Conservation (phyloP, 1,140 invertebrate species). For the Bilobella aurantiaca region DNA sequence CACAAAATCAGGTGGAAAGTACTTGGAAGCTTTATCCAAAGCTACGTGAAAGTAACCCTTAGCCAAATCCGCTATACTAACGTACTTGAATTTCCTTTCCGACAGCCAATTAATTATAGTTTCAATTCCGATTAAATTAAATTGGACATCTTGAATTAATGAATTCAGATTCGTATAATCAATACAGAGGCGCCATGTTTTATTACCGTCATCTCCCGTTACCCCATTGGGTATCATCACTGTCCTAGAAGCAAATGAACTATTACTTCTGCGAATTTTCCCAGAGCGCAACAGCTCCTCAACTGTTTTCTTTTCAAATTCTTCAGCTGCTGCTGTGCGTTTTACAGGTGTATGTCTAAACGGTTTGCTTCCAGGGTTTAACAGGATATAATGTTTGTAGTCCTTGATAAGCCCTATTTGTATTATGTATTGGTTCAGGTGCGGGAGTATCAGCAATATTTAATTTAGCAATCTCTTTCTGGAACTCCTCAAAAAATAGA, state of each 20-base stretch:
- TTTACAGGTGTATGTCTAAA: not conserved
- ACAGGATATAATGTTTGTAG: not conserved
- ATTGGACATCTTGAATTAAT: too few relatives aligned
- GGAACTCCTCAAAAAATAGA: too few relatives aligned
- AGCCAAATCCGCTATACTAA: too few relatives aligned
- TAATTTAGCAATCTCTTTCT: too few relatives aligned
- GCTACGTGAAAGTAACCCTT: too few relatives aligned
- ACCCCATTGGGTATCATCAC: not conserved
- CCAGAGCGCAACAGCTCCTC: not conserved
- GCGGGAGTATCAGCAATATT: too few relatives aligned
- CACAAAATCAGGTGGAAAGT: too few relatives aligned
- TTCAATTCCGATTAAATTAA: too few relatives aligned
- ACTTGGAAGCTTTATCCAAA: too few relatives aligned
- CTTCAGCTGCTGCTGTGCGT: not conserved
- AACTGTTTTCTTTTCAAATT: not conserved
- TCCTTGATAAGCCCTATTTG: not conserved
- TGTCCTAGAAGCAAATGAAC: not conserved
- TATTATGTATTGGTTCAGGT: too few relatives aligned
- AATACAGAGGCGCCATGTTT: not conserved
- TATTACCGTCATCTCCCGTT: not conserved
- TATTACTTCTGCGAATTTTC: not conserved
- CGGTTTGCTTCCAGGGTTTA: not conserved
- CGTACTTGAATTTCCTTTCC: too few relatives aligned
- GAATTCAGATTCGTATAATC: not conserved
- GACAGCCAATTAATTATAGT: too few relatives aligned